Conservation (phyloP, 2,797 vertebrate genomes). For the Todus mexicanus region DNA sequence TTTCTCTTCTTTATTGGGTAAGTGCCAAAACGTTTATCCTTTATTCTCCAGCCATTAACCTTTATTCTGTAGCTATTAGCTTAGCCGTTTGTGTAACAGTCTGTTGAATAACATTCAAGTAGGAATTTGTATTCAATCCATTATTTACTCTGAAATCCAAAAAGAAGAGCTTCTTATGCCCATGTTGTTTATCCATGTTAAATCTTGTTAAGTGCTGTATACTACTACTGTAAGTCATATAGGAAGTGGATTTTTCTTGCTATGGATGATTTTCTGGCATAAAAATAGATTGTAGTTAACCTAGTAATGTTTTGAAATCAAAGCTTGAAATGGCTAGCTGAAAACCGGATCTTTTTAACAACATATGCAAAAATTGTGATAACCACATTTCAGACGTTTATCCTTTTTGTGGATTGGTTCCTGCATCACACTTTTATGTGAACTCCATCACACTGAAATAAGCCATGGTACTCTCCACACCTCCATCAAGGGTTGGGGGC, state of each 20-base stretch:
- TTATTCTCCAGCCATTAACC: slow-evolving; percentile 63
- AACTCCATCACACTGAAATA: not conserved
- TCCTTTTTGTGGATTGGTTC: not conserved
- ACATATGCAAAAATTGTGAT: not conserved
- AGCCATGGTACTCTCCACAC: not conserved
- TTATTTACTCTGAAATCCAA: slow-evolving; percentile 43
- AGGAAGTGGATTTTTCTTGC: slow-evolving; percentile 1
- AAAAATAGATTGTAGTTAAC: not conserved
- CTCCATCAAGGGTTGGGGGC: not conserved
- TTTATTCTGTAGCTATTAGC: slow-evolving; percentile 64
- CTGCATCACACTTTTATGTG: not conserved
- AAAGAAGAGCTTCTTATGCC: slow-evolving; percentile 11
- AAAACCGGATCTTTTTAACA: not conserved
- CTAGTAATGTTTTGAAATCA: not conserved
- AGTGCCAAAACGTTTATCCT: slow-evolving; percentile 61
- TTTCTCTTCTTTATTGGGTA: slow-evolving; percentile 61
- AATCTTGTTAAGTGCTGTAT: not conserved
- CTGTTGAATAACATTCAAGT: slow-evolving; percentile 46
- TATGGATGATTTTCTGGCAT: not conserved
- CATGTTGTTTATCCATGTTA: slow-evolving; percentile 13
- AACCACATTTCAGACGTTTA: not conserved
- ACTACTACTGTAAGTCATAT: not conserved
- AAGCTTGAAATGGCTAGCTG: not conserved
- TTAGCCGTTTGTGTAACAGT: slow-evolving; percentile 54
- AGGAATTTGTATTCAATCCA: slow-evolving; percentile 47